phyloP scores from a whole-genome alignment of 2,113 vertebrate species.

The Burhinus bistriatus region DNA sequence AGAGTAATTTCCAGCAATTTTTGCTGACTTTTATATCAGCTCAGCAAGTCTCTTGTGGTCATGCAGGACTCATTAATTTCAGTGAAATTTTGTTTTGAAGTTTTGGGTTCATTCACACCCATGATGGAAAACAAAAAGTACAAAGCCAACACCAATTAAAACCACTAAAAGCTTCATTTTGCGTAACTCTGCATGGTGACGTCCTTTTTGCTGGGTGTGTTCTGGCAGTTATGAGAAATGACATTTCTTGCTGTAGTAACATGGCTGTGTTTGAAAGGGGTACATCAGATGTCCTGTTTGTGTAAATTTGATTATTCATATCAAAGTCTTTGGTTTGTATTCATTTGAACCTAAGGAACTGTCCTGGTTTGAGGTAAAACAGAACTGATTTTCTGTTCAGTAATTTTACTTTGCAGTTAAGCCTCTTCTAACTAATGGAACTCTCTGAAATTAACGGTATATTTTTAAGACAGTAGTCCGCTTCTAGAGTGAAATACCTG shows the following conservation, averaged over 20 bases:
- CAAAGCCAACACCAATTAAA: background rate
- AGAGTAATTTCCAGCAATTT: background rate
- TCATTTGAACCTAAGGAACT: background rate
- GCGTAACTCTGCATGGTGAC: rapidly evolving
- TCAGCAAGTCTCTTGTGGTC: background rate
- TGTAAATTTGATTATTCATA: background rate
- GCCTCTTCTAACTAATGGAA: too few species aligned
- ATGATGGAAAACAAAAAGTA: background rate
- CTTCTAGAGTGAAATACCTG: too few species aligned
- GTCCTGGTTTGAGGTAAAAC: too few species aligned
- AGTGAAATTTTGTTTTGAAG: background rate
- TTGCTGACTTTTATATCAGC: background rate
- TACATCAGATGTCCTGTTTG: background rate
- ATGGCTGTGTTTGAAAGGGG: background rate
- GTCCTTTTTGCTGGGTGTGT: background rate
- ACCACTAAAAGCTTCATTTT: background rate
- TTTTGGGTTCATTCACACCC: background rate
- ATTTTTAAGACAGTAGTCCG: too few species aligned
- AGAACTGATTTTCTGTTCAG: too few species aligned
- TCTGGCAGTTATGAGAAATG: background rate
- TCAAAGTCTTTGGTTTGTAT: background rate
- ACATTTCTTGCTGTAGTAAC: background rate
- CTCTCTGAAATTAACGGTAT: too few species aligned
- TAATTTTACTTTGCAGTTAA: too few species aligned
- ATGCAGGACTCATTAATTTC: background rate